Base-by-base conservation (phyloP, 2,797 vertebrate species). In the Moxostoma hubbsi region DNA sequence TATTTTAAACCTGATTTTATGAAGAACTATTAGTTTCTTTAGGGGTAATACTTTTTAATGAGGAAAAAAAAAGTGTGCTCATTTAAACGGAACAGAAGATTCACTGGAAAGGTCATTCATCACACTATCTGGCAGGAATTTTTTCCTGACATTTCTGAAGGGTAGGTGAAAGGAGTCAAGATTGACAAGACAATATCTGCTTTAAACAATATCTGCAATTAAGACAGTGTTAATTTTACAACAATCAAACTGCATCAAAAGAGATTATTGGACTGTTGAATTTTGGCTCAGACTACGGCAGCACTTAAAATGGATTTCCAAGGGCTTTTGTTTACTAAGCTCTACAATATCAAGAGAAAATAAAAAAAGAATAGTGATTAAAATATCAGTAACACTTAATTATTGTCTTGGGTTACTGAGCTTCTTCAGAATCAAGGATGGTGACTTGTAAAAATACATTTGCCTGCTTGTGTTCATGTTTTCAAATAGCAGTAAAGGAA, bases 241-340 rank as follows among this genome's bases (percentile, higher is more conserved):
- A 62, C 58, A 85, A 16, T 81, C 81, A 83, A 68, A 81, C 55
- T 71, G 55, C 55, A 83, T 15, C 15, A n/a, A 80, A 69, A 24
- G 24, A 80, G 64, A 71, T 72, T 77, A 80, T 74, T 85, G 84
- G 65, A 77, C 76, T 82, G 82, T 82, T 85, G 84, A 83, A 53
- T 18, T 71, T 83, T 85, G 82, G 79, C 74, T 59, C 43, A 7
- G 15, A 50, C 18, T 24, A 45, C 18, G 73, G 47, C 15, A 16
- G 11, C 11, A 24, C 79, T 81, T 65, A 59, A 74, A 81, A 81
- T 81, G 58, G 70, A 77, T 83, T 83, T 80, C 59, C 70, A 77
- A 67, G 16, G 11, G 18, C 13, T 73, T 57, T 49, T 69, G 58
- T 76, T 72, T 18, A 57, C 68, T 63, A 43, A 55, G 43, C 43